Evolutionary conservation across 2,888 invertebrate species (phyloP).

Genomic region (Heterodera filipjevi): DNA sequence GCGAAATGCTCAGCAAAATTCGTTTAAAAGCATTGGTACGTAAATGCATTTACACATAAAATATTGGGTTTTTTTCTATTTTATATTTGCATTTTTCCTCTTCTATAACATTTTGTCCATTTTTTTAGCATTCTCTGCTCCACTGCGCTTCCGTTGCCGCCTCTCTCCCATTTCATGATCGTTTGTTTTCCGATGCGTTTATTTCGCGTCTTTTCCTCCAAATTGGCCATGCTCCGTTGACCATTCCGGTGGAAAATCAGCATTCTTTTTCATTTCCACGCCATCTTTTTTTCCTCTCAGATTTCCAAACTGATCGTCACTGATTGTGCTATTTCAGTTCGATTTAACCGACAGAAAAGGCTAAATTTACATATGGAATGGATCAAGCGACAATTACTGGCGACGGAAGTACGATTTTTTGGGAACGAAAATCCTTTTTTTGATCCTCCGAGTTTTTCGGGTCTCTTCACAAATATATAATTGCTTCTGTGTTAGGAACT

Average conservation of each 20-base stretch:
- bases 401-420: not conserved
- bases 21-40: slow-evolving; percentile 11
- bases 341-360: not conserved
- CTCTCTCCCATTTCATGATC: not conserved
- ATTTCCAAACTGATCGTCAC: slow-evolving; percentile 8
- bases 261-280: not conserved
- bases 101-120: no score
- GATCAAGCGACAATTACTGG: not conserved
- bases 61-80: no score
- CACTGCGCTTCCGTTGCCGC: not conserved
- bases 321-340: not conserved
- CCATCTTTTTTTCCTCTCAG: not conserved
- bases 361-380: not conserved
- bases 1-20: slow-evolving; percentile 9
- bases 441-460: no score
- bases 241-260: not conserved
- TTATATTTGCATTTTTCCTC: no score
- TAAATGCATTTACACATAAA: no score
- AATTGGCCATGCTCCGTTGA: not conserved
- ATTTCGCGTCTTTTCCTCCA: not conserved
- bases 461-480: no score
- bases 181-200: not conserved
- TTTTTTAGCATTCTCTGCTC: not conserved
- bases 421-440: not conserved
- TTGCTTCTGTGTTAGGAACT: no score